Percentiles rank a stretch among this genome's conserved stretches.
Evolutionary conservation across 2,113 vertebrate species (phyloP).

Genomic region (Melanocharis versteri): DNA sequence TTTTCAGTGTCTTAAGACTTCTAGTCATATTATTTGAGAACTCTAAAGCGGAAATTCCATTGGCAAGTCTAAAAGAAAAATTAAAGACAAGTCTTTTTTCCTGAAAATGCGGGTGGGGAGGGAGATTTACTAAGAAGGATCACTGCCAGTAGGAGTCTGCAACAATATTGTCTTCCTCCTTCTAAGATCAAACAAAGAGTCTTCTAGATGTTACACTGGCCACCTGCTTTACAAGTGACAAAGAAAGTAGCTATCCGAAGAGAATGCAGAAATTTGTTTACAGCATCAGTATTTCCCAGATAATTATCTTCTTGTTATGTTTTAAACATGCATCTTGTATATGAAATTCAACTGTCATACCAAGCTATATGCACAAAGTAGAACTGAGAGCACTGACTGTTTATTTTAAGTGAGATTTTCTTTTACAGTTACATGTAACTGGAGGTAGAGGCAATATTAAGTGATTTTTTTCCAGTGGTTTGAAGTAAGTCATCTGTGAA

Average conservation of each 20-base stretch:
- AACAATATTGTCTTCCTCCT: background rate
- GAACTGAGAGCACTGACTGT: constrained; percentile 41
- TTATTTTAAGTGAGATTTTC: constrained; percentile 76
- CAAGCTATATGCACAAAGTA: background rate
- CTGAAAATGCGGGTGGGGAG: background rate
- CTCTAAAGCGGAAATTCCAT: background rate
- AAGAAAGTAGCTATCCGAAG: background rate
- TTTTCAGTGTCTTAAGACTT: background rate
- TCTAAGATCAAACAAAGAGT: background rate
- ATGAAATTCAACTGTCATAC: background rate
- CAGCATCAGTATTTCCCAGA: background rate
- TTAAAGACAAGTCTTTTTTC: background rate
- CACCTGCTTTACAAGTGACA: background rate
- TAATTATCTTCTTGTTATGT: background rate
- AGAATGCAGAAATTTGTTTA: background rate
- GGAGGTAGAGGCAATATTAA: constrained; percentile 77
- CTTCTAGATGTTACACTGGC: background rate
- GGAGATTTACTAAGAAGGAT: background rate
- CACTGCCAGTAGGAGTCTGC: background rate
- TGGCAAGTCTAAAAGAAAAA: background rate
- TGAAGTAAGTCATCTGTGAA: background rate
- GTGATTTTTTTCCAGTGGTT: constrained; percentile 31
- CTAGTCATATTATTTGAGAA: background rate
- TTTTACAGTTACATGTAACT: constrained; percentile 68
- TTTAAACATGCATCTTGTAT: background rate